A percentile compares a stretch with the other conserved stretches of the same genome.
Conservation (phyloP, 2,797 vertebrate species). For the Chrosomus eos region DNA sequence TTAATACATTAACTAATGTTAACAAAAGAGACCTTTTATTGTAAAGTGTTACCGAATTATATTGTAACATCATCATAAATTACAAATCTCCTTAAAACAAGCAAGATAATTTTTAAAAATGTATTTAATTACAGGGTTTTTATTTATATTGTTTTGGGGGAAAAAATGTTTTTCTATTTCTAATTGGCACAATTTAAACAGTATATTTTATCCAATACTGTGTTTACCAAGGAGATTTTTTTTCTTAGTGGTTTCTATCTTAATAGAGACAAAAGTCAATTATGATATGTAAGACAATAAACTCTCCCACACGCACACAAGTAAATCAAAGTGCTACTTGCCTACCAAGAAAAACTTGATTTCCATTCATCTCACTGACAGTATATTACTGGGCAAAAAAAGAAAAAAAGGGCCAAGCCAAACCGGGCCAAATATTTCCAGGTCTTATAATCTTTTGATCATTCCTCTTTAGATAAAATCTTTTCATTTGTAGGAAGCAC, state of each 20-base stretch:
- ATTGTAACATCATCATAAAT: neutral
- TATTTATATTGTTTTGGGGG: too few relatives aligned
- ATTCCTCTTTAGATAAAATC: neutral
- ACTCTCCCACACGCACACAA: neutral
- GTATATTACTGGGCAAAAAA: too few relatives aligned
- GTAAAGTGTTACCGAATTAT: neutral
- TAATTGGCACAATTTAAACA: neutral
- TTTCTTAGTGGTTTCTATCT: neutral
- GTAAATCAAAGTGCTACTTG: slow-evolving; percentile 24
- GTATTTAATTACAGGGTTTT: neutral
- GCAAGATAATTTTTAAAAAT: neutral
- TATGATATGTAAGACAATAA: neutral
- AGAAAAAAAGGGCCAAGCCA: too few relatives aligned
- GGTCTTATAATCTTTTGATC: too few relatives aligned
- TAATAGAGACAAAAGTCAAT: neutral
- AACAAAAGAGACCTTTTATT: neutral
- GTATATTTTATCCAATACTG: neutral
- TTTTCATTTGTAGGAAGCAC: neutral
- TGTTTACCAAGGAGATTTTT: neutral
- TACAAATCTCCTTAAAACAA: neutral
- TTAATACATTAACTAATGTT: neutral
- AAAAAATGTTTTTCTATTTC: too few relatives aligned
- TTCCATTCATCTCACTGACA: neutral
- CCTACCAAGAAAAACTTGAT: slow-evolving; percentile 31
- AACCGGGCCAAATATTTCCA: too few relatives aligned